Conservation (phyloP, 2,113 vertebrate genomes). For the Austrofundulus limnaeus region DNA sequence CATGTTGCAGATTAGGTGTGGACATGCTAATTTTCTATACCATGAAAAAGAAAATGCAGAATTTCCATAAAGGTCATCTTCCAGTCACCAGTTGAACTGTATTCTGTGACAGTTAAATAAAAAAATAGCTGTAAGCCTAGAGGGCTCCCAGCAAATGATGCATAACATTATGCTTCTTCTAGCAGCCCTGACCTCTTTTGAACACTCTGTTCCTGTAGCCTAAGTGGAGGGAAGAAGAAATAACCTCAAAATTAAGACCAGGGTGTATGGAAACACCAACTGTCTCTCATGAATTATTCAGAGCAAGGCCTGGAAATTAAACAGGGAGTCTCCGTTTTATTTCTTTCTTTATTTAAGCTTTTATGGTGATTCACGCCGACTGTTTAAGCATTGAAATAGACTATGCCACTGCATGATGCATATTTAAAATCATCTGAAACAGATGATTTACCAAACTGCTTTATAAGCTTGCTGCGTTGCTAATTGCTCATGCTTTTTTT, state of each 20-base stretch:
- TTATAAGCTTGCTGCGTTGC: neutral
- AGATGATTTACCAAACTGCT: conserved; percentile 5
- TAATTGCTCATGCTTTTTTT: conserved; percentile 23
- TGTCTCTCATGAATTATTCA: conserved; percentile 61
- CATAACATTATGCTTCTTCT: conserved; percentile 1
- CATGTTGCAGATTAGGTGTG: neutral
- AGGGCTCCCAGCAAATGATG: conserved; percentile 16
- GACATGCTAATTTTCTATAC: neutral
- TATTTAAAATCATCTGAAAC: conserved; percentile 5
- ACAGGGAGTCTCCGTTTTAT: conserved; percentile 7
- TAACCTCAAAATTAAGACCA: conserved; percentile 46
- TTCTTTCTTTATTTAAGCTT: conserved; percentile 4
- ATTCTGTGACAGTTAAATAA: conserved; percentile 4
- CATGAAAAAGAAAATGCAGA: neutral
- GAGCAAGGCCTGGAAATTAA: conserved; percentile 12
- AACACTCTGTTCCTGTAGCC: conserved; percentile 9
- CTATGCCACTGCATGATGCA: neutral
- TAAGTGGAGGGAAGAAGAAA: conserved; percentile 11
- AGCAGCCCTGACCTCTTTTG: conserved; percentile 27
- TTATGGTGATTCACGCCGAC: neutral
- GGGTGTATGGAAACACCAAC: conserved; percentile 44
- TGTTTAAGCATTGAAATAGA: conserved; percentile 4
- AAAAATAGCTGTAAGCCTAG: neutral
- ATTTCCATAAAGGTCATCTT: conserved; percentile 4
- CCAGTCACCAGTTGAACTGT: conserved; percentile 3